phyloP scores from a whole-genome alignment of 2,113 vertebrate species.

The Sterna hirundo region DNA sequence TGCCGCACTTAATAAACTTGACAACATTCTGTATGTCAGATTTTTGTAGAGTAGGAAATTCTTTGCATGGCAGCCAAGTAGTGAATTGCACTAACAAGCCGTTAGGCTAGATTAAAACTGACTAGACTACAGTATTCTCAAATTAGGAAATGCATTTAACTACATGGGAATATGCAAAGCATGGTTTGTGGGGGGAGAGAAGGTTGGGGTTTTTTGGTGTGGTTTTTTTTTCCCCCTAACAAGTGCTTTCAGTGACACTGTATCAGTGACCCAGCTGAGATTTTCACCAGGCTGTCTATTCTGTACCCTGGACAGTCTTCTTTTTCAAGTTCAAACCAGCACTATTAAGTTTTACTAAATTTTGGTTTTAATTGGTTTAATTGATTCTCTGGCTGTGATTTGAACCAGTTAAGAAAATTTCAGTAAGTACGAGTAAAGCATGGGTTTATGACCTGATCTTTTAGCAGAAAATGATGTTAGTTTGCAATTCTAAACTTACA shows the following conservation, averaged over 20 bases:
- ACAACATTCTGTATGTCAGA: neutral
- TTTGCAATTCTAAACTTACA: slow-evolving; percentile 60
- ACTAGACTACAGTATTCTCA: neutral
- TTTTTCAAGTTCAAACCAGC: neutral
- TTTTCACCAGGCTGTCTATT: neutral
- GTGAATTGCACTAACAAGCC: slow-evolving; percentile 65
- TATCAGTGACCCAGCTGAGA: neutral
- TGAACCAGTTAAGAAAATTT: neutral
- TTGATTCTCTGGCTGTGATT: neutral
- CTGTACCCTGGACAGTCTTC: neutral
- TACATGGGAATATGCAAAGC: neutral
- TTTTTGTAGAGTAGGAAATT: slow-evolving; percentile 3
- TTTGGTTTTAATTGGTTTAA: neutral
- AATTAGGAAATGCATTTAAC: slow-evolving; percentile 4
- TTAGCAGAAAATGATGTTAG: slow-evolving; percentile 44
- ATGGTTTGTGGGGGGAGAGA: slow-evolving; percentile 1
- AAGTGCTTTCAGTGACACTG: slow-evolving; percentile 48
- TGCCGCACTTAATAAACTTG: slow-evolving; percentile 11
- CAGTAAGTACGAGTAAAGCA: neutral
- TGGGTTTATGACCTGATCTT: neutral
- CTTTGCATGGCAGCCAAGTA: slow-evolving; percentile 46
- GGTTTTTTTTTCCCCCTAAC: neutral
- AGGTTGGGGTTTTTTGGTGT: neutral
- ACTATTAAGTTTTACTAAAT: neutral
- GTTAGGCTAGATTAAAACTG: slow-evolving; percentile 3